Conservation (phyloP, 2,797 vertebrate species). For the Halcyon smyrnensis region DNA sequence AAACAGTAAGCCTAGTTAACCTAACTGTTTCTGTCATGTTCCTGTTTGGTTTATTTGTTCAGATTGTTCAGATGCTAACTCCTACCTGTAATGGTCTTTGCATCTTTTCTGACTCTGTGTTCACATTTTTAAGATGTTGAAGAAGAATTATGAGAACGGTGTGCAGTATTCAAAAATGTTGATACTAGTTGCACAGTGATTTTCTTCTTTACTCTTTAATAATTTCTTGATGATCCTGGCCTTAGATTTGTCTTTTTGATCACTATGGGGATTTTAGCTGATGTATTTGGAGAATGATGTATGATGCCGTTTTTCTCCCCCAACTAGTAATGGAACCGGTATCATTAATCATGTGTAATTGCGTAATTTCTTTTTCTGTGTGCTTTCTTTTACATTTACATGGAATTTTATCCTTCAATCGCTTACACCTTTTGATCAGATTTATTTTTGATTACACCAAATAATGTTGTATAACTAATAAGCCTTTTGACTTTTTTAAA, state of each 20-base stretch:
- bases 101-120: neutral
- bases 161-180: neutral
- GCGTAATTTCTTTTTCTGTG: neutral
- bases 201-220: neutral
- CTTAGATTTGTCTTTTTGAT: neutral
- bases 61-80: neutral
- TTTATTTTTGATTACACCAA: neutral
- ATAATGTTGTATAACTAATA: neutral
- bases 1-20: neutral
- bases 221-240: neutral
- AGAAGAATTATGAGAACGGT: neutral
- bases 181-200: neutral
- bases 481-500: neutral
- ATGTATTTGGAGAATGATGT: neutral
- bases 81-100: neutral
- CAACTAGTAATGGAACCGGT: neutral
- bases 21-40: neutral
- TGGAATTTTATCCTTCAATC: neutral
- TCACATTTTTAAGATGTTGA: neutral
- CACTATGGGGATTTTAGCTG: neutral
- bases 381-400: neutral
- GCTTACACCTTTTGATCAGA: neutral
- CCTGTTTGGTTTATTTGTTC: neutral
- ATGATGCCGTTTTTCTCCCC: neutral
- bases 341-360: neutral